These are phyloP conservation scores for Quadroppia sp. DNA, from an alignment of 2,888 invertebrate species.

Conservation along the genomic window DNA sequence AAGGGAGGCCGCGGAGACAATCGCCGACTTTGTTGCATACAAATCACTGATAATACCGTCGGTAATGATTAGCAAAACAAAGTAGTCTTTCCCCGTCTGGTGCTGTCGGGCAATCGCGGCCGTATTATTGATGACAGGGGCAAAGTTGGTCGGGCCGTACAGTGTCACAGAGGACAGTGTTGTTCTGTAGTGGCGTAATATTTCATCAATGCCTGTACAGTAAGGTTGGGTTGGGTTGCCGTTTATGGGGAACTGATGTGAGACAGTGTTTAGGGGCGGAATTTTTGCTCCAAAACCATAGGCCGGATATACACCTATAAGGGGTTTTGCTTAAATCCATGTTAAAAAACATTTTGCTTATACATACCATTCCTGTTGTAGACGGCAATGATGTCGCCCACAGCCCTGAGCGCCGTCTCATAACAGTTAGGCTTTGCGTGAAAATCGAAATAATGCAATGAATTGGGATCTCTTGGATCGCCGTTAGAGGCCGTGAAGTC, in stretches of 20 bases:
- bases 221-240: constrained; percentile 58
- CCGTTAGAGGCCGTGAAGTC: constrained; percentile 57
- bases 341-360: neutral
- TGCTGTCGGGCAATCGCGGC: constrained; percentile 55
- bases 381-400: constrained; percentile 52
- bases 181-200: constrained; percentile 57
- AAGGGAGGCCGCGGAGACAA: constrained; percentile 53
- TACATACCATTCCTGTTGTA: constrained; percentile 56
- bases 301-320: constrained; percentile 54
- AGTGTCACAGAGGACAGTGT: constrained; percentile 57
- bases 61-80: constrained; percentile 61
- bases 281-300: constrained; percentile 59
- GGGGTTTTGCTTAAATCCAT: neutral
- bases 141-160: constrained; percentile 61
- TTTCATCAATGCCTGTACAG: constrained; percentile 56
- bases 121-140: constrained; percentile 52
- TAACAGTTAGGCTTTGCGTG: constrained; percentile 33
- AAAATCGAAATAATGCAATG: constrained; percentile 53
- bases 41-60: constrained; percentile 63
- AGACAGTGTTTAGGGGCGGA: constrained; percentile 56
- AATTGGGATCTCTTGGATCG: constrained; percentile 52
- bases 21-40: constrained; percentile 56
- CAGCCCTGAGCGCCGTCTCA: constrained; percentile 36
- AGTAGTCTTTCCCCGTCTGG: constrained; percentile 58
- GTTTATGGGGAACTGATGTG: constrained; percentile 58